These are phyloP conservation scores for Torymus aiolomorphi DNA, from an alignment of 2,888 invertebrate species.

Conservation along the genomic window DNA sequence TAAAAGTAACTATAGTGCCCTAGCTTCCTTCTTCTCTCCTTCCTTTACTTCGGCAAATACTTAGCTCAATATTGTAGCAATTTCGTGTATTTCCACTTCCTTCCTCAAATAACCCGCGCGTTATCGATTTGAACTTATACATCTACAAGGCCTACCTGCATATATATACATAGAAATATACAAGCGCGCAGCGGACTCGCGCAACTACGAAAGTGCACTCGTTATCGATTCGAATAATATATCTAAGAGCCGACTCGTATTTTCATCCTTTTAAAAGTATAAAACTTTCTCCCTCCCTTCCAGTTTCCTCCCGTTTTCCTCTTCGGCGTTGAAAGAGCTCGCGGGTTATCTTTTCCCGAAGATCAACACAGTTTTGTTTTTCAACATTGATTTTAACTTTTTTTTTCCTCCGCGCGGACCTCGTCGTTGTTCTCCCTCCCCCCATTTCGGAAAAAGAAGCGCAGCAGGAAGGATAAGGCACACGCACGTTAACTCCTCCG, in stretches of 20 bases:
- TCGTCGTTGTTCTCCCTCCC: neutral
- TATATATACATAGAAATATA: no score
- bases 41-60: constrained; percentile 38
- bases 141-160: neutral
- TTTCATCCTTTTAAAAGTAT: constrained; percentile 54
- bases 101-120: constrained; percentile 48
- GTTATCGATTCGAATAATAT: constrained; percentile 56
- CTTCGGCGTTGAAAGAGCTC: neutral
- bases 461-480: neutral
- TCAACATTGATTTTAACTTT: constrained; percentile 45
- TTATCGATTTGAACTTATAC: constrained; percentile 45
- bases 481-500: constrained; percentile 5
- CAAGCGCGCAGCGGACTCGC: neutral
- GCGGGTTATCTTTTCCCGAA: constrained; percentile 46
- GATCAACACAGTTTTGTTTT: constrained; percentile 46
- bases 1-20: neutral
- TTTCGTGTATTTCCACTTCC: constrained; percentile 49
- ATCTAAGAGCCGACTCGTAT: constrained; percentile 48
- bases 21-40: neutral
- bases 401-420: neutral
- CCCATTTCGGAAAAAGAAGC: neutral
- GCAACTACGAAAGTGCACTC: constrained; percentile 44
- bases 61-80: constrained; percentile 52
- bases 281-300: constrained; percentile 41
- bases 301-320: neutral